Base-by-base conservation (phyloP, 2,113 vertebrate genomes). In the Engraulis encrasicolus region DNA sequence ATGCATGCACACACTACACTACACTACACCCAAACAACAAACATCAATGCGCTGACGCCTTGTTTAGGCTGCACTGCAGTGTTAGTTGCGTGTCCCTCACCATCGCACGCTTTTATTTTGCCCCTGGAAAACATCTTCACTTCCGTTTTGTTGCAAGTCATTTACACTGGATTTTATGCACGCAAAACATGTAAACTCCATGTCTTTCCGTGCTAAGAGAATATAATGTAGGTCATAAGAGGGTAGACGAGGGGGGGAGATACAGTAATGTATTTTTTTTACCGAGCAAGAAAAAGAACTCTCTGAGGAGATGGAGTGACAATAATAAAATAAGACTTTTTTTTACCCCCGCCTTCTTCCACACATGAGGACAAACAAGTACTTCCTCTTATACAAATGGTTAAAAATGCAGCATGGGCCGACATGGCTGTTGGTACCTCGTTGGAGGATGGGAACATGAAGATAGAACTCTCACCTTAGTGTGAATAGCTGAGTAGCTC, bases 211-310 rank as follows among this genome's bases (percentile, higher is more conserved):
- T 61, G 88, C 94, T 92, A 90, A 93, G 91, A 87, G 86, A 92
- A 94, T 92, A 91, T 93, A 93, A 95, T 93, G 90, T 93, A 92
- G 91, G 89, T 92, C 92, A 92, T 95, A 93, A 95, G 93, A 93
- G 92, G 83, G 87, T n/a, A 90, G 85, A 80, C 85, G 88, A 86
- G 90, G 91, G 89, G 89, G 88, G 85, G 89, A 48, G n/a, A n/a
- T n/a, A n/a, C n/a, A n/a, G n/a, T 40, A 87, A 85, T 85, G 91
- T 91, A 93, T 91, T 93, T 91, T 93, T 93, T n/a, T n/a, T n/a
- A n/a, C n/a, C 92, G 86, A 82, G 66, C 66, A 90, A 89, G 90
- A 87, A 78, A 27, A 84, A 89, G 74, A 80, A 91, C 81, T 87
- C 91, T 91, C 91, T 66, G 45, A 90, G 93, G 92, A 80, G 86